A percentile compares a stretch with the other conserved stretches of the same genome.
Conservation (phyloP, 1,140 invertebrate genomes). For the Drosophila lini region DNA sequence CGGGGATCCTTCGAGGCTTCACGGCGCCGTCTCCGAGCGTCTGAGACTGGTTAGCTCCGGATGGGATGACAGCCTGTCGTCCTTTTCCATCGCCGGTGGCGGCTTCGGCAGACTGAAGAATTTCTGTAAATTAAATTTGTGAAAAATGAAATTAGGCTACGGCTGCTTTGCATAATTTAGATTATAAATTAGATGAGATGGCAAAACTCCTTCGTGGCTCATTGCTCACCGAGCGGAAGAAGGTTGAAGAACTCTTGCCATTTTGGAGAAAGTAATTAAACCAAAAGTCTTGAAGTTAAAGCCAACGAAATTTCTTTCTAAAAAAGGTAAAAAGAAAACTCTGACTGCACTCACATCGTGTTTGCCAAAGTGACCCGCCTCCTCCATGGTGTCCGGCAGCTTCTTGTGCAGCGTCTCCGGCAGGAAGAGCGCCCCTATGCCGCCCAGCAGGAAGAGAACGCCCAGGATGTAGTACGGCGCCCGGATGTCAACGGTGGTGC, state of each 20-base stretch:
- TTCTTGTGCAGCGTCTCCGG: slow-evolving; percentile 90
- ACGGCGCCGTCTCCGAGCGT: slow-evolving; percentile 58
- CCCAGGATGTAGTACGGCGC: slow-evolving; percentile 87
- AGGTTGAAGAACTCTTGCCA: slow-evolving; percentile 21
- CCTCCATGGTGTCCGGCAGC: slow-evolving; percentile 89
- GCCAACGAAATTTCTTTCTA: neutral
- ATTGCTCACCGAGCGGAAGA: slow-evolving; percentile 11
- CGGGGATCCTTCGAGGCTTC: neutral
- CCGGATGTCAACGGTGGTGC: slow-evolving; percentile 78
- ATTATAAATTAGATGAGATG: slow-evolving; percentile 76
- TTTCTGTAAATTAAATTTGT: slow-evolving; percentile 83
- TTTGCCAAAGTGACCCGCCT: slow-evolving; percentile 89
- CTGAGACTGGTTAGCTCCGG: slow-evolving; percentile 72
- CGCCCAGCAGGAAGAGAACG: slow-evolving; percentile 86
- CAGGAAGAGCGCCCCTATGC: slow-evolving; percentile 86
- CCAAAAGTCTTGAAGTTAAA: neutral
- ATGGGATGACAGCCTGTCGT: slow-evolving; percentile 41
- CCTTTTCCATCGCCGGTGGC: slow-evolving; percentile 53
- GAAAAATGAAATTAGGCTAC: slow-evolving; percentile 80
- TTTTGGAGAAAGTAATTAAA: slow-evolving; percentile 22
- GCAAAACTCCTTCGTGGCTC: slow-evolving; percentile 23
- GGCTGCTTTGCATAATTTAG: slow-evolving; percentile 83
- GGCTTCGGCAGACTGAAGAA: slow-evolving; percentile 83
- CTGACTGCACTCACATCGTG: slow-evolving; percentile 84
- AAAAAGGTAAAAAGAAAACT: neutral